Base-by-base conservation (phyloP, 2,888 invertebrate genomes). In the Ephialtes manifestator region DNA sequence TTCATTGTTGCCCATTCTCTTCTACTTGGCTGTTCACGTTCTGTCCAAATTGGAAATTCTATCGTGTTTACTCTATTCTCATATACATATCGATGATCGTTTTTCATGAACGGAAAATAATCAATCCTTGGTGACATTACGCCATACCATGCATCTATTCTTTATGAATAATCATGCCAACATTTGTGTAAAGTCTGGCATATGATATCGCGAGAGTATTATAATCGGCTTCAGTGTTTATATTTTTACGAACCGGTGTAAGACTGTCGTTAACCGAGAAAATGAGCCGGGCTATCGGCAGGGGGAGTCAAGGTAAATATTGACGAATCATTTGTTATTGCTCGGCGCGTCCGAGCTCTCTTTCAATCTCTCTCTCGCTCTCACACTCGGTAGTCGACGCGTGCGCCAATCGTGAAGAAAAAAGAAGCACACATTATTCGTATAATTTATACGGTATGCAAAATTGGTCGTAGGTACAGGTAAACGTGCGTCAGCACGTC, bases 161-260 rank as follows among this genome's bases (percentile, higher is more conserved):
- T 72, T 71, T 78, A 67, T 68, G 39, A 72, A 81, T 74, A 58
- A 35, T 39, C 20, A 1, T 4, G 35, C 65, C 78, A 58, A 86
- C 90, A 90, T 90, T 90, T 90, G 89, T 89, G 87, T 85, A 89
- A 90, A 90, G 89, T 91, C 89, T 91, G 88, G 86, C 81, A 74
- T 82, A 85, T 87, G 88, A 88, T 86, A 87, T 68, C 72, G 74
- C 74, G 60, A 53, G 39, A 82, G 65, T 65, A 88, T 85, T 88
- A 89, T 86, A 89, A 89, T 89, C 87, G 81, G 11, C 11, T 55
- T 85, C 81, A 80, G 46, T 83, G 58, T 70, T 75, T 72, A n/a
- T 84, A 63, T 81, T 77, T 81, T 81, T 70, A 71, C 78, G 51
- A 83, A 75, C 51, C 68, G 83, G 68, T 78, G 79, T 67, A 53